These are phyloP conservation scores for Girardinus metallicus DNA, from an alignment of 2,797 vertebrate species.

Conservation along the genomic window DNA sequence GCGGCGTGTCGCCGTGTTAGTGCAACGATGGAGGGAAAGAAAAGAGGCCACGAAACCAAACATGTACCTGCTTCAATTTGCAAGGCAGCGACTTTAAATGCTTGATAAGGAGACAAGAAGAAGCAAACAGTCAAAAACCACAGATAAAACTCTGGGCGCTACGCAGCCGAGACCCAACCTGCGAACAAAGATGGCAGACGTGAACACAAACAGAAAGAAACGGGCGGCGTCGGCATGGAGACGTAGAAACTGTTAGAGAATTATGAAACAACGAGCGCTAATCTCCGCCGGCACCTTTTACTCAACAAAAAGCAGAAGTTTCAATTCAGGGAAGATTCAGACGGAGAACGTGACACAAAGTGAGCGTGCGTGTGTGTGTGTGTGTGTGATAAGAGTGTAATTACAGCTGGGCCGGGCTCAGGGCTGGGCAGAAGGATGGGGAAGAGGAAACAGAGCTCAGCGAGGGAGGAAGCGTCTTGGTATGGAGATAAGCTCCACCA, in stretches of 20 bases:
- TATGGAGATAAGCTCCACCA: constrained; percentile 81
- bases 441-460: constrained; percentile 78
- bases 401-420: constrained; percentile 79
- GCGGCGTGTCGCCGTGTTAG: constrained; percentile 13
- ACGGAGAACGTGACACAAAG: constrained; percentile 52
- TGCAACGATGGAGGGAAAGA: constrained; percentile 35
- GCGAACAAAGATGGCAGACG: constrained; percentile 27
- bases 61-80: constrained; percentile 90
- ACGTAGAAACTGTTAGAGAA: constrained; percentile 53
- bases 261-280: constrained; percentile 55
- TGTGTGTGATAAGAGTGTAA: constrained; percentile 80
- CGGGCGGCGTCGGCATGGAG: constrained; percentile 27
- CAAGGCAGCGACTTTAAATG: constrained; percentile 85
- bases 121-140: constrained; percentile 65
- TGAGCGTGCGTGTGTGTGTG: constrained; percentile 57
- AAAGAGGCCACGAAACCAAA: constrained; percentile 58
- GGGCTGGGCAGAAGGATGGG: constrained; percentile 77
- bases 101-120: constrained; percentile 76
- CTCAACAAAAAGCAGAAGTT: constrained; percentile 60
- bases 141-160: constrained; percentile 26
- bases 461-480: constrained; percentile 79
- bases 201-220: constrained; percentile 22
- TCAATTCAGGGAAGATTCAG: constrained; percentile 65
- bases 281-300: constrained; percentile 49
- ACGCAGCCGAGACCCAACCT: constrained; percentile 41